phyloP scores from a whole-genome alignment of 2,113 vertebrate genomes.

The Labeo catla region DNA sequence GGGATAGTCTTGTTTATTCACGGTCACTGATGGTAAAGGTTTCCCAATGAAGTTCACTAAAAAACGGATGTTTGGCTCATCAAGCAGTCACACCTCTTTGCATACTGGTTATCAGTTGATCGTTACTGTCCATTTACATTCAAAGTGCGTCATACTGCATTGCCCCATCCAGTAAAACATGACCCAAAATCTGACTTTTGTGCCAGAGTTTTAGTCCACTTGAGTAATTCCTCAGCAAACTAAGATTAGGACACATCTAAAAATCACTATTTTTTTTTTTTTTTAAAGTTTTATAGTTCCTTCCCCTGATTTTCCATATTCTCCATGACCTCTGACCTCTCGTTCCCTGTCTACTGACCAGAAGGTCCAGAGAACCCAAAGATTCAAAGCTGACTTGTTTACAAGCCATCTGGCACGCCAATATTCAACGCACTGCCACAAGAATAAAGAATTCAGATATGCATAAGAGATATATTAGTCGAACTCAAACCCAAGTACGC shows the following conservation, averaged over 20 bases:
- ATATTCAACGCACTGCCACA: background rate
- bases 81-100: background rate
- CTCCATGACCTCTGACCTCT: conserved; percentile 4
- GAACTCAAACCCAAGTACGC: background rate
- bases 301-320: conserved; percentile 1
- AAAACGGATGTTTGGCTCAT: background rate
- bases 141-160: background rate
- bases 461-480: background rate
- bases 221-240: background rate
- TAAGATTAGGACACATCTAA: background rate
- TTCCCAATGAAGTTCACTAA: background rate
- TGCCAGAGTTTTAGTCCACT: background rate
- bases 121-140: background rate
- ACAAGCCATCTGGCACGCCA: conserved; percentile 7
- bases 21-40: background rate
- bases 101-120: background rate
- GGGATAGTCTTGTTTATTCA: conserved; percentile 11
- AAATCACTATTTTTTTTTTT: background rate
- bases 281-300: background rate
- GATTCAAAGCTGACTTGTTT: background rate
- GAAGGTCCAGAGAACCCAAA: background rate
- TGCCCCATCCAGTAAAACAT: background rate
- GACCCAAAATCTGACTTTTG: background rate
- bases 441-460: background rate
- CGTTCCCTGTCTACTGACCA: background rate